A percentile compares a stretch with the other conserved stretches of the same genome.
These are phyloP conservation scores for Tetraodon nigroviridis DNA, from an alignment of 2,113 vertebrate species.

Conservation along the genomic window DNA sequence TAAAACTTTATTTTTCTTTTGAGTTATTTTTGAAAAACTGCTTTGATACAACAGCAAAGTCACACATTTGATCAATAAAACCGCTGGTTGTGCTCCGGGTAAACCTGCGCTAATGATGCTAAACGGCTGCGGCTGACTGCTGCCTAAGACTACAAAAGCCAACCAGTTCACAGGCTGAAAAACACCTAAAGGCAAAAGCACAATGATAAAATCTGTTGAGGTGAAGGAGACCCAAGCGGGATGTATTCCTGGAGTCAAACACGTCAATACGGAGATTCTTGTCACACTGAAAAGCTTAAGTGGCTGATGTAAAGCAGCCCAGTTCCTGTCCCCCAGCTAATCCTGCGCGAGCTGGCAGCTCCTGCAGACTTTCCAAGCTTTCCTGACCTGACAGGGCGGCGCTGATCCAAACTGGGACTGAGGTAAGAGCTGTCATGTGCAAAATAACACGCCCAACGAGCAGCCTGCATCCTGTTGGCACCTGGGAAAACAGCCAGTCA, in stretches of 20 bases:
- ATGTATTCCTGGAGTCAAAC: conserved; percentile 11
- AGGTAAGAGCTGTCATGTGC: conserved; percentile 15
- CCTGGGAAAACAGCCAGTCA: conserved; percentile 19
- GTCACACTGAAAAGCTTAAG: too few species aligned
- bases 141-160: conserved; percentile 12
- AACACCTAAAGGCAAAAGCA: background rate
- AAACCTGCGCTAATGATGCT: conserved; percentile 20
- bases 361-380: conserved; percentile 18
- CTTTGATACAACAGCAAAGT: too few species aligned
- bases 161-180: conserved; percentile 6
- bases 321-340: conserved; percentile 38
- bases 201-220: background rate
- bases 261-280: background rate
- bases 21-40: too few species aligned
- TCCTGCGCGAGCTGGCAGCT: conserved; percentile 27
- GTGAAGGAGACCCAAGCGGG: background rate
- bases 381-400: conserved; percentile 15
- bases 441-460: conserved; percentile 14
- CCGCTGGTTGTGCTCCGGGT: background rate
- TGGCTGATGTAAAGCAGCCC: conserved; percentile 16
- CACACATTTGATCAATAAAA: too few species aligned
- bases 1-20: too few species aligned
- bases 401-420: background rate
- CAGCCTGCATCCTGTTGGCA: conserved; percentile 19
- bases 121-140: conserved; percentile 27